Evolutionary conservation across 1,140 invertebrate species (phyloP).

Genomic region (Hylaeus volcanicus): DNA sequence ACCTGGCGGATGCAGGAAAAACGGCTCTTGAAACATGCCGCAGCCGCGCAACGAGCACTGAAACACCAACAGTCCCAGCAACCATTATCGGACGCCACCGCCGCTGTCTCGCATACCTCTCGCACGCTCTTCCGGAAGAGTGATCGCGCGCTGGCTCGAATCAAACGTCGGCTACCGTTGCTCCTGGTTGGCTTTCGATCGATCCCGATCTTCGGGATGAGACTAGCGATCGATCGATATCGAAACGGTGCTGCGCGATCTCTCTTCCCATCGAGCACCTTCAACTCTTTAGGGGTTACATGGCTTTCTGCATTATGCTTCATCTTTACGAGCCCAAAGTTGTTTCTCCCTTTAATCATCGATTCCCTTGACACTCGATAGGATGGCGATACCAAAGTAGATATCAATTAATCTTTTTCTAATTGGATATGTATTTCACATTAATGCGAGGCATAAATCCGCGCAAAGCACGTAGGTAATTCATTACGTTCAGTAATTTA

Average conservation of each 20-base stretch:
- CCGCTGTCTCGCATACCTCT: constrained; percentile 33
- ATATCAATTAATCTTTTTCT: too few species aligned
- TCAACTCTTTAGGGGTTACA: too few species aligned
- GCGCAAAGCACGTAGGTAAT: too few species aligned
- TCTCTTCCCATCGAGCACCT: not conserved
- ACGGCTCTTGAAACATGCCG: constrained; percentile 79
- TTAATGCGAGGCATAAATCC: too few species aligned
- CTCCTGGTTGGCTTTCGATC: not conserved
- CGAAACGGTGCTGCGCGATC: not conserved
- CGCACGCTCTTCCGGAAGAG: constrained; percentile 38
- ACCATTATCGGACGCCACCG: constrained; percentile 16
- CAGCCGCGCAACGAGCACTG: constrained; percentile 75
- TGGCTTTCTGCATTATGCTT: too few species aligned
- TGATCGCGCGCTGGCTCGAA: not conserved
- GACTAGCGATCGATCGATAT: not conserved
- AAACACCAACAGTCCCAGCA: constrained; percentile 19
- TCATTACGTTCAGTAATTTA: too few species aligned
- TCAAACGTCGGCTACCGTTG: not conserved
- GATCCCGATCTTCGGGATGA: not conserved
- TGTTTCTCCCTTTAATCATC: too few species aligned
- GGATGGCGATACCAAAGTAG: too few species aligned
- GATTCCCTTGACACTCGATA: too few species aligned
- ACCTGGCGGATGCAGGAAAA: constrained; percentile 79
- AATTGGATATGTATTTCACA: too few species aligned
- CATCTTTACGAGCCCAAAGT: too few species aligned